Conservation (phyloP, 2,797 vertebrate species). For the Liparis tanakae region DNA sequence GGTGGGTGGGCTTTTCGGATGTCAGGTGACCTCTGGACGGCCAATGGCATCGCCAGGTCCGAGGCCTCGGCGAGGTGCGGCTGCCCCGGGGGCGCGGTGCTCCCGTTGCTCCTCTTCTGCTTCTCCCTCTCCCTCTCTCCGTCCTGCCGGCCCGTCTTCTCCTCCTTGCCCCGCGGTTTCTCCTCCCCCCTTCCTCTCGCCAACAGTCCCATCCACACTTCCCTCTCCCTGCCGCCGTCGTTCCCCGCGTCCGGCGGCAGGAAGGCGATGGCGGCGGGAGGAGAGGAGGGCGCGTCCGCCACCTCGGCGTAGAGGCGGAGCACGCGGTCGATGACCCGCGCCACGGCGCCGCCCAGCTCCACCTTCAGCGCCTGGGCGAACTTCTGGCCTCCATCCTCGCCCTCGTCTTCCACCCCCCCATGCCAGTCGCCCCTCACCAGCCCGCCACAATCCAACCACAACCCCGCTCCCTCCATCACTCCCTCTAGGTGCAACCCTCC, state of each 20-base stretch:
- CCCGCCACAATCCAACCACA: conserved; percentile 80
- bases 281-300: conserved; percentile 60
- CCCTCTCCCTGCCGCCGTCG: conserved; percentile 42
- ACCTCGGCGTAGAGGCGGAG: conserved; percentile 81
- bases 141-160: conserved; percentile 41
- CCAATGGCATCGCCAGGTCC: conserved; percentile 49
- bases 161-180: conserved; percentile 36
- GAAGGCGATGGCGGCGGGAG: conserved; percentile 60
- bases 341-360: conserved; percentile 83
- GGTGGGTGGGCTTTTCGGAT: conserved; percentile 61
- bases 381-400: conserved; percentile 75
- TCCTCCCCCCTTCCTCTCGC: conserved; percentile 58
- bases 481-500: conserved; percentile 65
- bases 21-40: conserved; percentile 66
- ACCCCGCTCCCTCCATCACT: conserved; percentile 66
- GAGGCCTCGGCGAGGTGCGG: conserved; percentile 36
- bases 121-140: conserved; percentile 58
- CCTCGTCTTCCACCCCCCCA: conserved; percentile 68
- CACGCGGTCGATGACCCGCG: conserved; percentile 85
- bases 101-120: conserved; percentile 48
- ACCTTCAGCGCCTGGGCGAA: conserved; percentile 85
- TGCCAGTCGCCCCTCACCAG: conserved; percentile 80
- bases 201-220: conserved; percentile 66
- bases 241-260: conserved; percentile 40
- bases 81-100: conserved; percentile 18